phyloP scores from a whole-genome alignment of 1,140 invertebrate genomes.

The Zeugodacus cucurbitae region DNA sequence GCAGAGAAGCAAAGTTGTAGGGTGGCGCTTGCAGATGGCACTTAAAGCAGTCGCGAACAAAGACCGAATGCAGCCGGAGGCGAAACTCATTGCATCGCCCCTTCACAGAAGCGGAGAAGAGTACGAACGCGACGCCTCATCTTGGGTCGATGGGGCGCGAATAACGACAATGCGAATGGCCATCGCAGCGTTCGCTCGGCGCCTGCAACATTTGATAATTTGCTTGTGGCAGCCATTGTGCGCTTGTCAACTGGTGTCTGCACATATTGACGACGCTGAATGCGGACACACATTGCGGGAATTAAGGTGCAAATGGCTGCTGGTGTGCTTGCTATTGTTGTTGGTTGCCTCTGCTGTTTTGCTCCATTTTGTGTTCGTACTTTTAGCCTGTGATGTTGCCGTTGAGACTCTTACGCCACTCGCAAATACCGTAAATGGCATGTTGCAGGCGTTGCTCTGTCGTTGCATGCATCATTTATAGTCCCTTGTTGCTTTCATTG shows the following conservation, averaged over 20 bases:
- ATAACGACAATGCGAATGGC: not conserved
- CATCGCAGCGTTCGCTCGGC: not conserved
- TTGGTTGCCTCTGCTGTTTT: not conserved
- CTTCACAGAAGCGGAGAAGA: no score
- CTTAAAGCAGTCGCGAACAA: not conserved
- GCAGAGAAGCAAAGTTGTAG: not conserved
- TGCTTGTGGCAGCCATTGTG: not conserved
- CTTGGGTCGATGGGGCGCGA: no score
- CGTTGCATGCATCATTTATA: slow-evolving; percentile 16
- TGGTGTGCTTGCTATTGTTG: not conserved
- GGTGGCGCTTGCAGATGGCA: not conserved
- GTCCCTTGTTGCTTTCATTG: slow-evolving; percentile 9
- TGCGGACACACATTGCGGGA: not conserved
- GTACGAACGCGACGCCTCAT: no score
- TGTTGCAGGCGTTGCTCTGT: not conserved
- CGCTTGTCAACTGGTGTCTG: not conserved
- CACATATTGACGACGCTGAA: not conserved
- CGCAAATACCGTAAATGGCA: not conserved
- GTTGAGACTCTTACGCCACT: not conserved
- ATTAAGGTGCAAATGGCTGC: slow-evolving; percentile 14
- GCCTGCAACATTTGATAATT: not conserved
- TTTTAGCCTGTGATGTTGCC: not conserved
- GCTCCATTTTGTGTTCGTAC: no score
- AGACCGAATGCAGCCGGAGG: not conserved
- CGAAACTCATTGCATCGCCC: not conserved